Percentiles rank a stretch among this genome's conserved stretches.
phyloP scores from a whole-genome alignment of 2,113 vertebrate species.

The Ciconia stormi region DNA sequence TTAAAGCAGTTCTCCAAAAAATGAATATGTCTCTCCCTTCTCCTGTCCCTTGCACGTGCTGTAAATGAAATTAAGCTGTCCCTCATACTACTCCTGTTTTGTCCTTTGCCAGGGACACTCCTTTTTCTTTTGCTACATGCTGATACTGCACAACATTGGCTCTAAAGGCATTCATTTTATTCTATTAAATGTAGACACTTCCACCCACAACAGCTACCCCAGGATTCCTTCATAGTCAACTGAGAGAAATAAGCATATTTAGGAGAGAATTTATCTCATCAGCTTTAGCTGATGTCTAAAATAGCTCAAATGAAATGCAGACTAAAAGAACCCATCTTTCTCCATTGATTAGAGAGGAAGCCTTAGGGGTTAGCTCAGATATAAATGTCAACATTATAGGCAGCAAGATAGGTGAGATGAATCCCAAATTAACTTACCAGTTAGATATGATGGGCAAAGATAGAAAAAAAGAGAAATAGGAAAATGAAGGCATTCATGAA shows the following conservation, averaged over 20 bases:
- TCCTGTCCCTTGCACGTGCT: background rate
- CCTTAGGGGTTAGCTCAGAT: constrained; percentile 39
- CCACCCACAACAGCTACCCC: background rate
- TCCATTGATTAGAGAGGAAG: constrained; percentile 62
- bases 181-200: background rate
- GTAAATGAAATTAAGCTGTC: background rate
- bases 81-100: background rate
- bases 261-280: constrained; percentile 29
- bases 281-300: constrained; percentile 26
- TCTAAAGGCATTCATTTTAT: background rate
- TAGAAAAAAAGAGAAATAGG: background rate
- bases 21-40: background rate
- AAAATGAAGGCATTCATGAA: background rate
- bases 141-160: background rate
- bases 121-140: background rate
- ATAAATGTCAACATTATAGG: constrained; percentile 44
- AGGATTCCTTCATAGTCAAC: background rate
- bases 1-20: background rate
- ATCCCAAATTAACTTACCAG: constrained; percentile 14
- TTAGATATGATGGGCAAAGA: background rate
- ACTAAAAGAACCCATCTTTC: constrained; percentile 30
- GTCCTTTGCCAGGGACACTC: background rate
- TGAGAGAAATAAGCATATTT: constrained; percentile 35
- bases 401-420: constrained; percentile 29
- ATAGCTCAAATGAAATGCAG: constrained; percentile 53